A percentile compares a stretch with the other conserved stretches of the same genome.
phyloP scores from a whole-genome alignment of 92 coral and sea anemone genomes.

The Virgularia gustaviana region DNA sequence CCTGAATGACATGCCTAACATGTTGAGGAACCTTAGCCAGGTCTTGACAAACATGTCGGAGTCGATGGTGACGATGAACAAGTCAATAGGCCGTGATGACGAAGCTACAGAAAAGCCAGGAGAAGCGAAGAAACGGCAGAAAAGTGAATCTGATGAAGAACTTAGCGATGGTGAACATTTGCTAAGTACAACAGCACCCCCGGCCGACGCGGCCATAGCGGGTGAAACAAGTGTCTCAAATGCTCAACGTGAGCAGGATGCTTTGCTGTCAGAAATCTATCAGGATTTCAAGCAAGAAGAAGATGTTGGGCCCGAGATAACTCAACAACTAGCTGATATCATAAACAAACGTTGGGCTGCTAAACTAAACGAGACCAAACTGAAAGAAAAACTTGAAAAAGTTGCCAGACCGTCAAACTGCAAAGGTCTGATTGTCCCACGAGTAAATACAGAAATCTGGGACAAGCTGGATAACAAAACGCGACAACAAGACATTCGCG shows the following conservation, averaged over 20 bases:
- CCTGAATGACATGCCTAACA: background rate
- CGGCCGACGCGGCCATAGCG: constrained; percentile 19
- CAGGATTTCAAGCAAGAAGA: constrained; percentile 11
- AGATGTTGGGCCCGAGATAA: constrained; percentile 4
- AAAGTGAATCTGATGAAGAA: background rate
- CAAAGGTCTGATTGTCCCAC: constrained; percentile 15
- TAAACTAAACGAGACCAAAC: constrained; percentile 9
- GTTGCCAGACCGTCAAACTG: background rate
- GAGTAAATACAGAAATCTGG: constrained; percentile 19
- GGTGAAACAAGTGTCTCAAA: constrained; percentile 8
- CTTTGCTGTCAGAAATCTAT: background rate
- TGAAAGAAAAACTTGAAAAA: constrained; percentile 13
- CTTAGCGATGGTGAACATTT: background rate
- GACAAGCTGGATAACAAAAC: background rate
- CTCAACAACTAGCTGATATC: constrained; percentile 31
- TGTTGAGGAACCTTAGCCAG: background rate
- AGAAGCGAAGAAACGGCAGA: background rate
- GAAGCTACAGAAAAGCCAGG: background rate
- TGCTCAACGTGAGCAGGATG: constrained; percentile 28
- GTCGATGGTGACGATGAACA: constrained; percentile 8
- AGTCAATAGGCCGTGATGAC: background rate
- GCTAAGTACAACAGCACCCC: background rate
- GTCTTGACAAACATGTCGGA: background rate
- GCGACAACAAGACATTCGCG: constrained; percentile 6
- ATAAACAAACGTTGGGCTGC: constrained; percentile 10